Conservation (phyloP, 2,888 invertebrate species). For the Cheilosia scutellata region DNA sequence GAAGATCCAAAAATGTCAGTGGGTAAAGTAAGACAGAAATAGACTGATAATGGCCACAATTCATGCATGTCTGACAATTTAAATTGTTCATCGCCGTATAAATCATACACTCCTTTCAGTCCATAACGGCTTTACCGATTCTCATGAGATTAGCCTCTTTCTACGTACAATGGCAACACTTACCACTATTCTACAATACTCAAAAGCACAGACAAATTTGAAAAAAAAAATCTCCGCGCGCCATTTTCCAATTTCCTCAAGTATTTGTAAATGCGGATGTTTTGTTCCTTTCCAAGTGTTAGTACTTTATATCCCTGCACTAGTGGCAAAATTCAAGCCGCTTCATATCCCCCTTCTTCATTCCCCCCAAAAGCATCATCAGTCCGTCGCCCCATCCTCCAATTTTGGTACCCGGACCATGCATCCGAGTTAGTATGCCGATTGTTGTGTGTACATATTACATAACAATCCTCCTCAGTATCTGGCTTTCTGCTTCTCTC, state of each 20-base stretch:
- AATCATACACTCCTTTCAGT: too few relatives aligned
- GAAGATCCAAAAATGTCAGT: too few relatives aligned
- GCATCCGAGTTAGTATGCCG: conserved; percentile 64
- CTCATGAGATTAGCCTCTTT: too few relatives aligned
- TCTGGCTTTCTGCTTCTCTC: conserved; percentile 13
- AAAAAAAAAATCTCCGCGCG: conserved; percentile 50
- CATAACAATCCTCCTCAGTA: conserved; percentile 62
- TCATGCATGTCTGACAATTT: too few relatives aligned
- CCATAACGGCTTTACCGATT: too few relatives aligned
- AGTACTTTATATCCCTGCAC: conserved; percentile 65
- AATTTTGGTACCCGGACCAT: conserved; percentile 6
- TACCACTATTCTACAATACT: not conserved
- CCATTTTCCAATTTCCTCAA: conserved; percentile 71
- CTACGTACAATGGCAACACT: conserved; percentile 35
- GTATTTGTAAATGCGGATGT: conserved; percentile 72
- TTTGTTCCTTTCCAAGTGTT: conserved; percentile 71
- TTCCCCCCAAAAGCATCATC: not conserved
- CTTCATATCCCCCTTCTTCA: conserved; percentile 9
- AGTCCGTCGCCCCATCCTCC: not conserved
- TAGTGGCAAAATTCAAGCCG: conserved; percentile 36
- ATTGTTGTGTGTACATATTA: conserved; percentile 61
- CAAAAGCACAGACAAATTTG: conserved; percentile 26
- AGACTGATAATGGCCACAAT: too few relatives aligned
- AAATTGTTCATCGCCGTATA: too few relatives aligned
- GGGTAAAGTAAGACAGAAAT: too few relatives aligned